Evolutionary conservation across 2,888 invertebrate species (phyloP).

Genomic region (Dicranocentrus wangi): DNA sequence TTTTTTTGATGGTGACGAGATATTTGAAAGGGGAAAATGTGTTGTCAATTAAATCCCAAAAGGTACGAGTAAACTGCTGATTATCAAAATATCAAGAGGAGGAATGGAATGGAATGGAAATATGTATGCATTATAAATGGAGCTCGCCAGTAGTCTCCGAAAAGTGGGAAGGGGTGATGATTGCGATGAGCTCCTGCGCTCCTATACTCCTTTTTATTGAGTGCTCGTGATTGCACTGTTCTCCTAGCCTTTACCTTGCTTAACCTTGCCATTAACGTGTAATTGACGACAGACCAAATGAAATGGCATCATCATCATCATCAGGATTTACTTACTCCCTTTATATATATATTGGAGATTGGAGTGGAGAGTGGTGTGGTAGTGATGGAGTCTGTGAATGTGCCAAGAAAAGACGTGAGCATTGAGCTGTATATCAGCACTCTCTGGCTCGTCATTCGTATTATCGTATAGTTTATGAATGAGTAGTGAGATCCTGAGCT

Average conservation of each 20-base stretch:
- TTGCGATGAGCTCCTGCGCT: too few relatives aligned
- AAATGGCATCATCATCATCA: conserved; percentile 51
- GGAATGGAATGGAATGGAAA: too few relatives aligned
- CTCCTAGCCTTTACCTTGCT: conserved; percentile 64
- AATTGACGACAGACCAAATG: conserved; percentile 49
- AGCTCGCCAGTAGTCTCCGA: too few relatives aligned
- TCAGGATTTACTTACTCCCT: too few relatives aligned
- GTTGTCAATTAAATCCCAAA: too few relatives aligned
- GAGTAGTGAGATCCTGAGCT: conserved; percentile 38
- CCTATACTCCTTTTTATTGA: conserved; percentile 28
- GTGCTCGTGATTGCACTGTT: conserved; percentile 56
- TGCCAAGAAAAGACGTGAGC: conserved; percentile 17
- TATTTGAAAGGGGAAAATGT: too few relatives aligned
- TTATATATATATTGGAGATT: conserved; percentile 47
- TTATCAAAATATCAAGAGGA: too few relatives aligned
- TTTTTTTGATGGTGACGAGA: too few relatives aligned
- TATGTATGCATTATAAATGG: too few relatives aligned
- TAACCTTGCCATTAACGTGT: conserved; percentile 51
- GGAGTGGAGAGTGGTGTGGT: conserved; percentile 27
- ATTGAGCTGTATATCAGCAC: not conserved
- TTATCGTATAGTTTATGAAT: conserved; percentile 41
- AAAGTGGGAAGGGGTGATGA: too few relatives aligned
- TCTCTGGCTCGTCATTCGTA: not conserved
- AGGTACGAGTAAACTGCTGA: too few relatives aligned
- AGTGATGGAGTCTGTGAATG: too few relatives aligned